Evolutionary conservation across 2,888 invertebrate genomes (phyloP).

Genomic region (Miltochrista miniata): DNA sequence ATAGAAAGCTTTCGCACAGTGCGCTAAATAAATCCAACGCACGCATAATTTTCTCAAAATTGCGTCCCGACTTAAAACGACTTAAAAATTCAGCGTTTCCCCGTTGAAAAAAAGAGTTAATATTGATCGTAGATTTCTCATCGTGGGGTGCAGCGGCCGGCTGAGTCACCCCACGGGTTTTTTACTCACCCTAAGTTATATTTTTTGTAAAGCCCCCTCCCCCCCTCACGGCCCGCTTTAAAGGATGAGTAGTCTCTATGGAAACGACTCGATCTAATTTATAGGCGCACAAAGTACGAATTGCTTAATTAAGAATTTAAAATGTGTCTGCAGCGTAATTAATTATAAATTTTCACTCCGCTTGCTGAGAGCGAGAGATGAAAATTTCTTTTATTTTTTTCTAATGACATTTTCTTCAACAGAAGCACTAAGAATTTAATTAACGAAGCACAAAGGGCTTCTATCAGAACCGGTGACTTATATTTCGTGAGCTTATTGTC

Average conservation of each 20-base stretch:
- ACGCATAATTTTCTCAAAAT: slow-evolving; percentile 48
- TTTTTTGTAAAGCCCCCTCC: slow-evolving; percentile 80
- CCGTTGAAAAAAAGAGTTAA: slow-evolving; percentile 83
- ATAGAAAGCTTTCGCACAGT: slow-evolving; percentile 21
- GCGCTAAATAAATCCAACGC: slow-evolving; percentile 48
- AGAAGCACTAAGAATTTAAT: slow-evolving; percentile 65
- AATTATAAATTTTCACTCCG: slow-evolving; percentile 75
- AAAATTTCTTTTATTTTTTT: slow-evolving; percentile 51
- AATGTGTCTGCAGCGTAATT: slow-evolving; percentile 80
- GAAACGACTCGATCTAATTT: slow-evolving; percentile 84
- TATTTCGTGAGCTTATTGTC: slow-evolving; percentile 28
- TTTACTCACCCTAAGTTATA: slow-evolving; percentile 85
- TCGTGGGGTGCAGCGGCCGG: slow-evolving; percentile 84
- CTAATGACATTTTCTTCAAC: slow-evolving; percentile 47
- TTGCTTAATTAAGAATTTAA: slow-evolving; percentile 84
- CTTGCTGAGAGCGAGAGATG: slow-evolving; percentile 53
- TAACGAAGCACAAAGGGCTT: slow-evolving; percentile 51
- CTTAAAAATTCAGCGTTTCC: slow-evolving; percentile 80
- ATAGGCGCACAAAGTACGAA: slow-evolving; percentile 83
- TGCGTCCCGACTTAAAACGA: slow-evolving; percentile 64
- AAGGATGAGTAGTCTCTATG: slow-evolving; percentile 84
- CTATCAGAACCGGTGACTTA: slow-evolving; percentile 24
- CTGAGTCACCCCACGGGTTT: slow-evolving; percentile 84
- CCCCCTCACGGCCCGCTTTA: slow-evolving; percentile 78
- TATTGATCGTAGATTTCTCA: slow-evolving; percentile 84